Evolutionary conservation across 2,888 invertebrate species (phyloP), one percentile per base, ranked within the genome.

Genomic region (Noctua fimbriata): DNA sequence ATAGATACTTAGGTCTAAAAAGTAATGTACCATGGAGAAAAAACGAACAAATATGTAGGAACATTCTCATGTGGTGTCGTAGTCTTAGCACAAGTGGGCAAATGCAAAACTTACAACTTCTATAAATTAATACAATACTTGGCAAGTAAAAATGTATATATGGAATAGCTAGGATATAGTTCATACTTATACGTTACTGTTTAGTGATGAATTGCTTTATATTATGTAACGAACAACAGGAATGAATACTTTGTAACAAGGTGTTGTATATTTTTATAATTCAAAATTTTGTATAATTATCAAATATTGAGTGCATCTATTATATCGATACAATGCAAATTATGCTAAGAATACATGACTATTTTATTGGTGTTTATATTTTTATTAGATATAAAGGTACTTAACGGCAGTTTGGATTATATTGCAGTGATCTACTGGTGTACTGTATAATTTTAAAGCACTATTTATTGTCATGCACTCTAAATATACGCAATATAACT

Each of bases 391-490:
- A 69, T 76, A 67, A 83, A 88, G 75, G 73, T 87, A 87, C 81
- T 65, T 89, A 88, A 66, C 83, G 88, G 88, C 87, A 89, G 88
- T 88, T 89, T 84, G 78, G 80, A 85, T 80, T 88, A 85, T 83
- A 89, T 88, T 84, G 89, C 83, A 87, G 80, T 83, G 71, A 84
- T 84, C 81, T 89, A 88, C 90, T 77, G 71, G 91, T 91, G 91
- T 92, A 89, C 90, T 90, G 91, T 85, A 90, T 88, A 90, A 89
- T 90, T 92, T 93, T 94, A 93, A 96, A 95, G 94, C 95, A 93
- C 94, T 95, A 96, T 81, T 96, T 97, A 96, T 97, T 97, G 96
- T 96, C 96, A 96, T 96, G 96, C 96, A 95, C 94, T 95, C 94
- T 94, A 95, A 90, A 83, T 73, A 79, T 85, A 88, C 76, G 79